Evolutionary conservation across 2,888 invertebrate species (phyloP).

Genomic region (Pammene aurita): DNA sequence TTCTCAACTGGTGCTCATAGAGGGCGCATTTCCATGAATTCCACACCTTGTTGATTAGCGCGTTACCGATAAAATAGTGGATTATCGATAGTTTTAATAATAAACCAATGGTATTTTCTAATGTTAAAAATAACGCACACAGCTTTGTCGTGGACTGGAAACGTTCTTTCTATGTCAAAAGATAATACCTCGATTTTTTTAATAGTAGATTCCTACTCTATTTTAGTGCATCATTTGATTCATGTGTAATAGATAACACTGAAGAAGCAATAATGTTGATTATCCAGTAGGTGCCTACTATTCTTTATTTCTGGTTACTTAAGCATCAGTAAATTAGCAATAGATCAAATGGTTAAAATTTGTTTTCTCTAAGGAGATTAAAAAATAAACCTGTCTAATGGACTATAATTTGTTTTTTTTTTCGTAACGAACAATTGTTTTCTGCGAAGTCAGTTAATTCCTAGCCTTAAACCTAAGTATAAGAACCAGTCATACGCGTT

Average conservation of each 20-base stretch:
- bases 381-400: constrained; percentile 1
- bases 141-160: not conserved
- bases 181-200: not conserved
- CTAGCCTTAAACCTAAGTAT: no score
- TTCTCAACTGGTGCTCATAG: not conserved
- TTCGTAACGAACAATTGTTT: not conserved
- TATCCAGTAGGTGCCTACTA: not conserved
- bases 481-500: no score
- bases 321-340: not conserved
- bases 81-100: not conserved
- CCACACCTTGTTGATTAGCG: not conserved
- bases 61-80: not conserved
- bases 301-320: not conserved
- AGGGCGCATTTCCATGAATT: not conserved
- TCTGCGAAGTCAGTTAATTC: not conserved
- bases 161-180: no score
- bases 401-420: not conserved
- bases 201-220: no score
- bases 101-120: not conserved
- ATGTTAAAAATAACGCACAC: not conserved
- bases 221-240: no score
- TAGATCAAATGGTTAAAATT: not conserved
- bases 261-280: not conserved
- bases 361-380: not conserved
- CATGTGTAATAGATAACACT: not conserved